Evolutionary conservation across 2,113 vertebrate genomes (phyloP).

Genomic region (Saguinus imperator): DNA sequence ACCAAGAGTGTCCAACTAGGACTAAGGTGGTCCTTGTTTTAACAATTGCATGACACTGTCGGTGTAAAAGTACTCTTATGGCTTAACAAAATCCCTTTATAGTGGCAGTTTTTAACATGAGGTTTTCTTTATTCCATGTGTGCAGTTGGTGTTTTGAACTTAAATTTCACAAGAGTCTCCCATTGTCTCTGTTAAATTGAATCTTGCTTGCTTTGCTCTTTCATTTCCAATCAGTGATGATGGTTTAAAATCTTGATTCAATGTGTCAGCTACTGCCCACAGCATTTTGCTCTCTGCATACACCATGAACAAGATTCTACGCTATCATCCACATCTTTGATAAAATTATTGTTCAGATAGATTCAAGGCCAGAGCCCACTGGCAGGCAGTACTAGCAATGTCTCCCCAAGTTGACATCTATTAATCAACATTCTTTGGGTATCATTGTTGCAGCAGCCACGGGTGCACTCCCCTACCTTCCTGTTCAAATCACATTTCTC

Average conservation of each 20-base stretch:
- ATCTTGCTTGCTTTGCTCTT: slow-evolving; percentile 70
- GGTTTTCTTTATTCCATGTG: not conserved
- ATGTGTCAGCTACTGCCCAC: slow-evolving; percentile 62
- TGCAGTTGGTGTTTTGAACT: slow-evolving; percentile 56
- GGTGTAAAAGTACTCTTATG: not conserved
- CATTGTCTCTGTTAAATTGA: slow-evolving; percentile 68
- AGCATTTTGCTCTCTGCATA: slow-evolving; percentile 60
- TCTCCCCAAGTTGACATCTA: slow-evolving; percentile 23
- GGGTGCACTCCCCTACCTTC: not conserved
- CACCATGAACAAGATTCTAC: slow-evolving; percentile 54
- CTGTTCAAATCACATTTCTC: slow-evolving; percentile 68
- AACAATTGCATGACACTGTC: not conserved
- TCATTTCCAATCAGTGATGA: slow-evolving; percentile 68
- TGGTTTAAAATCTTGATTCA: slow-evolving; percentile 69
- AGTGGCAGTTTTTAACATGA: not conserved
- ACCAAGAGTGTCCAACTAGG: not conserved
- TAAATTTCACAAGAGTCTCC: slow-evolving; percentile 31
- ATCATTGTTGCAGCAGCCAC: slow-evolving; percentile 42
- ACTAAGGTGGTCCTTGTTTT: not conserved
- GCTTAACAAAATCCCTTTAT: not conserved
- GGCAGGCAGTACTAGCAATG: slow-evolving; percentile 6
- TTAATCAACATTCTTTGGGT: slow-evolving; percentile 45
- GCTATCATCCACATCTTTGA: slow-evolving; percentile 34
- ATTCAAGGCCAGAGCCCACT: slow-evolving; percentile 26
- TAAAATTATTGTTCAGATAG: slow-evolving; percentile 40